phyloP scores from a whole-genome alignment of 2,888 invertebrate species.

The Drosophila pseudotakahashii region DNA sequence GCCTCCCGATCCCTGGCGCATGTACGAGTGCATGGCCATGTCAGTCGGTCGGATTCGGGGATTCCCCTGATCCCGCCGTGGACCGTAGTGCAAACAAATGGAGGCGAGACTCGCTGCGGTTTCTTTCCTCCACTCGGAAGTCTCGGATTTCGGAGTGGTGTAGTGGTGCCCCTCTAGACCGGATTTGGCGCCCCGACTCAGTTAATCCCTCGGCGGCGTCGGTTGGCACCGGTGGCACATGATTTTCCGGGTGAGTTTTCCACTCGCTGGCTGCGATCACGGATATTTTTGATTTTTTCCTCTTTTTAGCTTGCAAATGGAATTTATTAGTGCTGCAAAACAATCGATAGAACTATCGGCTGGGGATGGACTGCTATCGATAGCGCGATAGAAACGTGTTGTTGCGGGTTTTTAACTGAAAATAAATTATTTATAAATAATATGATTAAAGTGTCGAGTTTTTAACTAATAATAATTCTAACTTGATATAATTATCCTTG shows the following conservation, averaged over 20 bases:
- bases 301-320: slow-evolving; percentile 32
- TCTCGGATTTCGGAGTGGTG: slow-evolving; percentile 19
- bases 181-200: neutral
- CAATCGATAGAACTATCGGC: slow-evolving; percentile 10
- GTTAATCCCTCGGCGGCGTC: slow-evolving; percentile 3
- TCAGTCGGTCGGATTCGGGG: slow-evolving; percentile 6
- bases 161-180: neutral
- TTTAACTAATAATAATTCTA: no score
- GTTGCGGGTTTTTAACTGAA: neutral
- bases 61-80: slow-evolving; percentile 15
- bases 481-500: no score
- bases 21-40: slow-evolving; percentile 75
- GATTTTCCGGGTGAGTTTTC: slow-evolving; percentile 34
- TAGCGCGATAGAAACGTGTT: slow-evolving; percentile 11
- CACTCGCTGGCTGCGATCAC: slow-evolving; percentile 16
- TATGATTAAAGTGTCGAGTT: no score
- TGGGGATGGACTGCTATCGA: slow-evolving; percentile 1
- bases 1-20: slow-evolving; percentile 61
- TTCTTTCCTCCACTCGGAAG: slow-evolving; percentile 9
- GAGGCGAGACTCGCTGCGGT: slow-evolving; percentile 1
- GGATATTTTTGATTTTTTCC: slow-evolving; percentile 24
- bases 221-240: slow-evolving; percentile 10
- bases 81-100: slow-evolving; percentile 3
- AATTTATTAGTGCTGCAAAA: slow-evolving; percentile 16
- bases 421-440: neutral